A percentile compares a stretch with the other conserved stretches of the same genome.
Evolutionary conservation across 2,797 vertebrate species (phyloP).

Genomic region (Hipposideros larvatus): DNA sequence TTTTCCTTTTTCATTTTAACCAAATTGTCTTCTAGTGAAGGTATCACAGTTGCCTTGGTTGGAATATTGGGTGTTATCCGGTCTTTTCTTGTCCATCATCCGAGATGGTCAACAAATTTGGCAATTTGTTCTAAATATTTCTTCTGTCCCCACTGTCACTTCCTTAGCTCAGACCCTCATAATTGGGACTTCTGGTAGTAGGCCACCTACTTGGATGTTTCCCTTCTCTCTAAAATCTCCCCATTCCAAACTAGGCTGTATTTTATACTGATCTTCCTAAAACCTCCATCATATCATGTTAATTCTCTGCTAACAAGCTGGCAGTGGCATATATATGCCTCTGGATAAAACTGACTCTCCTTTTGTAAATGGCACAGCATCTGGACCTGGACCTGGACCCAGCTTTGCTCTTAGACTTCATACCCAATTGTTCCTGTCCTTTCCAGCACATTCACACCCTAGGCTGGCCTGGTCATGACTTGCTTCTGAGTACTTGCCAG

Average conservation of each 20-base stretch:
- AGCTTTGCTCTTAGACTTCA: neutral
- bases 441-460: neutral
- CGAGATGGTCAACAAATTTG: neutral
- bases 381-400: neutral
- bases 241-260: neutral
- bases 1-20: neutral
- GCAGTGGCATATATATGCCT: neutral
- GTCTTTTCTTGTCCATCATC: neutral
- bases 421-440: neutral
- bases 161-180: neutral
- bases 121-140: neutral
- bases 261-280: neutral
- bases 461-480: neutral
- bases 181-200: neutral
- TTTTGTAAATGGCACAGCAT: neutral
- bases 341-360: neutral
- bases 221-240: neutral
- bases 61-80: neutral
- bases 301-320: neutral
- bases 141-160: neutral
- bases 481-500: neutral
- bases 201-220: neutral
- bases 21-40: neutral
- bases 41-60: neutral
- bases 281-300: neutral